Evolutionary conservation across 2,888 invertebrate genomes (phyloP).

Genomic region (Nemapogon koenigi): DNA sequence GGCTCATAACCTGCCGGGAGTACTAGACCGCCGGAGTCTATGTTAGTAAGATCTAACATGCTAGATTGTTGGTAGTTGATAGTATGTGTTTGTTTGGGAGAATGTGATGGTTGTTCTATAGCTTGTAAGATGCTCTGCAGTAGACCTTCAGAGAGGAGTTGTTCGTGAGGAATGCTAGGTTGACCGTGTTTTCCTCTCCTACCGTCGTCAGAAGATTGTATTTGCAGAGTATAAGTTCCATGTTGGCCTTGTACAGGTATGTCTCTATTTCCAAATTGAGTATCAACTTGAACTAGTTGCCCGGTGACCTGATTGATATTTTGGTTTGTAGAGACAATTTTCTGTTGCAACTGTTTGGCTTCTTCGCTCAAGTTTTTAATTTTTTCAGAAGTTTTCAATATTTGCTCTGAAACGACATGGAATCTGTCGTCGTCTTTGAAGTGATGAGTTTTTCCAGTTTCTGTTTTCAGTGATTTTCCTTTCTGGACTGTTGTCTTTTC

Average conservation of each 20-base stretch:
- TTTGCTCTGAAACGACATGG: conserved; percentile 41
- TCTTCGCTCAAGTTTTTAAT: conserved; percentile 45
- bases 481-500: conserved; percentile 27
- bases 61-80: conserved; percentile 21
- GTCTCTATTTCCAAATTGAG: conserved; percentile 20
- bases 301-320: conserved; percentile 28
- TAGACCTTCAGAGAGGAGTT: conserved; percentile 78
- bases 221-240: conserved; percentile 77
- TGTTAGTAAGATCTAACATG: conserved; percentile 20
- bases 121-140: conserved; percentile 83
- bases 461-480: conserved; percentile 36
- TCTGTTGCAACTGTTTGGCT: conserved; percentile 44
- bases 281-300: conserved; percentile 19
- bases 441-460: conserved; percentile 22
- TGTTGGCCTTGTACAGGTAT: conserved; percentile 64
- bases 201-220: conserved; percentile 71
- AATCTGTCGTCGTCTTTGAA: conserved; percentile 32
- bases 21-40: conserved; percentile 32
- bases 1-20: conserved; percentile 53
- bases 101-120: conserved; percentile 71
- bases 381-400: conserved; percentile 45
- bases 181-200: conserved; percentile 43
- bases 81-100: conserved; percentile 20
- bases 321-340: conserved; percentile 35
- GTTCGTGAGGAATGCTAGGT: conserved; percentile 70